Base-by-base conservation (phyloP, 1,140 invertebrate genomes). In the Achatina immaculata region DNA sequence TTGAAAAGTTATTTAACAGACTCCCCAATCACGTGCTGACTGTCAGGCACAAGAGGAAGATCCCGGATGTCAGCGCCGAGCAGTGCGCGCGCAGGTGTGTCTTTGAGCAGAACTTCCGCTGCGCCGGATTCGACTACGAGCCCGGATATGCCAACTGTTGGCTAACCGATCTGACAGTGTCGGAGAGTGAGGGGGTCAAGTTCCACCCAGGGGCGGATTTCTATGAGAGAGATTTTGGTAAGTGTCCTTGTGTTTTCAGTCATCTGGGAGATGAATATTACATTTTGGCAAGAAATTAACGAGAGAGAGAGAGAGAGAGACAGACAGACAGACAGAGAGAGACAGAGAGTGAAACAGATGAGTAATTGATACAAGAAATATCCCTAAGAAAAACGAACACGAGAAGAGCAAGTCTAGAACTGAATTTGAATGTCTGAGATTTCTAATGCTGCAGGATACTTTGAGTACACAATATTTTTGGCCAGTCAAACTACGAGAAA, bases 111-210 rank as follows among this genome's bases (percentile, higher is more conserved):
- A 77, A 58, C 21, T 90, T 90, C 84, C 85, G 85, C 81, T 90
- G 89, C 79, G 78, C 80, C 31, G 89, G 89, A 1, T 90, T 90
- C 83, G 89, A 90, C 78, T 90, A 87, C 55, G 88, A 88, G 40
- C 78, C 78, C 1, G 75, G 76, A 36, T 43, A 83, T 4, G 68
- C 80, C 62, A 88, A 85, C 73, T 90, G 89, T 78, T 89, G 87
- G 86, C 79, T 90, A 40, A 88, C 88, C 2, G 85, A 87, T 21
- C 80, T 83, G 14, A 85, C 80, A 42, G 82, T 84, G 4, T 84
- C 83, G 14, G 77, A 83, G 7, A 79, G 66, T 7, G 84, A 80
- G 24, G 87, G 87, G 0, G 82, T 87, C 1, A 82, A 82, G 24
- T 72, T 73, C 34, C 82, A 85, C 24, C 68, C 73, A 16, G 84